phyloP scores from a whole-genome alignment of 2,888 invertebrate species.

The Zhengitettix transpicula region DNA sequence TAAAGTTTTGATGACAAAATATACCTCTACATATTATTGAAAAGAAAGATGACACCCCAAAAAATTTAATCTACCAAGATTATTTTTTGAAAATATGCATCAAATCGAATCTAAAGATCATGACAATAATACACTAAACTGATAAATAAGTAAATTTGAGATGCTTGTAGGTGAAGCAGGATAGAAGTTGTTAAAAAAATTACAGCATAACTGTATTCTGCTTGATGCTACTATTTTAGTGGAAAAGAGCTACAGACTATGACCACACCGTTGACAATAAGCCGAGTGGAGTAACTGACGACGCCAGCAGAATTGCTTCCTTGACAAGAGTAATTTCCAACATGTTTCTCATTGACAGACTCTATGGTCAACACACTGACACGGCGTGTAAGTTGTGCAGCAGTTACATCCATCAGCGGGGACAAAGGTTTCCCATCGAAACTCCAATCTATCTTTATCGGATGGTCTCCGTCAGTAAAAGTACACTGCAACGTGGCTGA shows the following conservation, averaged over 20 bases:
- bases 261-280: slow-evolving; percentile 36
- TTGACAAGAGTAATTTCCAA: slow-evolving; percentile 39
- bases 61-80: too few species aligned
- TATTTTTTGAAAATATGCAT: too few species aligned
- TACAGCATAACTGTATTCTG: too few species aligned
- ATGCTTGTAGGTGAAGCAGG: too few species aligned
- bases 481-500: slow-evolving; percentile 20
- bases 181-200: too few species aligned
- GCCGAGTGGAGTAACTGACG: slow-evolving; percentile 28
- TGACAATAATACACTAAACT: too few species aligned
- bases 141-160: too few species aligned
- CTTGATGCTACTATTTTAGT: too few species aligned
- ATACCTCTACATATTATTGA: too few species aligned
- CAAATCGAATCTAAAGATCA: too few species aligned
- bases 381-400: slow-evolving; percentile 26
- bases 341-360: slow-evolving; percentile 33
- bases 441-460: slow-evolving; percentile 31
- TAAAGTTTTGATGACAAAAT: too few species aligned
- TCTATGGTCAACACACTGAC: slow-evolving; percentile 40
- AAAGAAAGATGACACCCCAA: too few species aligned
- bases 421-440: slow-evolving; percentile 44
- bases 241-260: not conserved
- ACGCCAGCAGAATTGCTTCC: slow-evolving; percentile 36
- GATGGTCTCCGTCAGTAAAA: slow-evolving; percentile 24
- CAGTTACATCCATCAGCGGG: slow-evolving; percentile 13